phyloP scores from a whole-genome alignment of 2,888 invertebrate species.

The Orchestes rusci region DNA sequence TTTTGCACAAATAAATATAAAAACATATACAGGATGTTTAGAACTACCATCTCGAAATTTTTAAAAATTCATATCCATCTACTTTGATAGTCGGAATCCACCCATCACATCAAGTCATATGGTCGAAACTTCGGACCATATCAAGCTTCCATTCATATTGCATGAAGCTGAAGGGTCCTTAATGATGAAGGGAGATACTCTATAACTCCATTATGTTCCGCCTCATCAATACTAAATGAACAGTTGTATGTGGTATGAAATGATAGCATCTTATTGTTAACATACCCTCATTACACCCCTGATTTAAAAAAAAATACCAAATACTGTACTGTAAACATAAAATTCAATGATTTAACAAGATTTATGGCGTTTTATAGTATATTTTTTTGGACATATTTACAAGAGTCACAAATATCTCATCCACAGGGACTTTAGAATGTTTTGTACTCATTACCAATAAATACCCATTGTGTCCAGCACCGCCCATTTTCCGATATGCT shows the following conservation, averaged over 20 bases:
- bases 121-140: conserved; percentile 20
- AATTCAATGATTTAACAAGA: too few species aligned
- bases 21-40: neutral
- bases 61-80: neutral
- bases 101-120: conserved; percentile 12
- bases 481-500: too few species aligned
- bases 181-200: conserved; percentile 21
- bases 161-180: conserved; percentile 17
- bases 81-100: conserved; percentile 2
- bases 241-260: conserved; percentile 20
- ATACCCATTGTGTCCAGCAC: too few species aligned
- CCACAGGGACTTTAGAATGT: too few species aligned
- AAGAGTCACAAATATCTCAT: too few species aligned
- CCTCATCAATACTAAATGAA: conserved; percentile 24
- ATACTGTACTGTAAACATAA: too few species aligned
- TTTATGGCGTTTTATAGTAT: too few species aligned
- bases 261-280: conserved; percentile 20
- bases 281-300: conserved; percentile 4
- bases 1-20: neutral
- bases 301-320: conserved; percentile 3
- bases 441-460: too few species aligned
- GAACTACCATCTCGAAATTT: neutral
- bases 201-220: conserved; percentile 22
- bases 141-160: conserved; percentile 24
- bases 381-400: too few species aligned